These are phyloP conservation scores for Acrobasis consociella DNA, from an alignment of 2,888 invertebrate genomes.

Conservation along the genomic window DNA sequence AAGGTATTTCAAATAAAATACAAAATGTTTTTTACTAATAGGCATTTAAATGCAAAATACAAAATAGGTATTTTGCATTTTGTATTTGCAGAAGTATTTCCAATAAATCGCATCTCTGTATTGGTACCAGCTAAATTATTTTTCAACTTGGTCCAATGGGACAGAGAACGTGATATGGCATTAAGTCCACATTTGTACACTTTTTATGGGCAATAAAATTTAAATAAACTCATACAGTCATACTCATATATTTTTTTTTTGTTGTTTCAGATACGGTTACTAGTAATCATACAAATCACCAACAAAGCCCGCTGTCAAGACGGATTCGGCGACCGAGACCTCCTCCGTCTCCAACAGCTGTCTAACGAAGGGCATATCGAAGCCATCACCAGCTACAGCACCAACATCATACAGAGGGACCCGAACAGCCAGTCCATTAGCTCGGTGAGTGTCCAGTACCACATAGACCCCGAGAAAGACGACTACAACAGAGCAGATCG, in stretches of 20 bases:
- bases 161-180: no score
- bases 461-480: conserved; percentile 56
- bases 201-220: background rate
- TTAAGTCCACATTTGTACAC: no score
- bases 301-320: conserved; percentile 64
- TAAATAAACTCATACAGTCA: conserved; percentile 1
- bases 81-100: no score
- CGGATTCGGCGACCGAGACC: conserved; percentile 65
- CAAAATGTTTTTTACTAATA: no score
- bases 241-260: no score
- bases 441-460: conserved; percentile 61
- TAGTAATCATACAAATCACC: conserved; percentile 65
- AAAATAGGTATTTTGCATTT: no score
- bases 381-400: conserved; percentile 57
- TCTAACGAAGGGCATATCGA: conserved; percentile 61
- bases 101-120: no score
- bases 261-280: conserved; percentile 75
- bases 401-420: conserved; percentile 61
- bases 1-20: no score
- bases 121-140: no score
- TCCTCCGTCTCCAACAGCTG: conserved; percentile 63
- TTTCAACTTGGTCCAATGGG: no score
- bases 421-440: conserved; percentile 59
- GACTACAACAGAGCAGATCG: conserved; percentile 58
- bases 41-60: no score